Conservation (phyloP, 2,797 vertebrate species). For the Notoglanidium macrostoma region DNA sequence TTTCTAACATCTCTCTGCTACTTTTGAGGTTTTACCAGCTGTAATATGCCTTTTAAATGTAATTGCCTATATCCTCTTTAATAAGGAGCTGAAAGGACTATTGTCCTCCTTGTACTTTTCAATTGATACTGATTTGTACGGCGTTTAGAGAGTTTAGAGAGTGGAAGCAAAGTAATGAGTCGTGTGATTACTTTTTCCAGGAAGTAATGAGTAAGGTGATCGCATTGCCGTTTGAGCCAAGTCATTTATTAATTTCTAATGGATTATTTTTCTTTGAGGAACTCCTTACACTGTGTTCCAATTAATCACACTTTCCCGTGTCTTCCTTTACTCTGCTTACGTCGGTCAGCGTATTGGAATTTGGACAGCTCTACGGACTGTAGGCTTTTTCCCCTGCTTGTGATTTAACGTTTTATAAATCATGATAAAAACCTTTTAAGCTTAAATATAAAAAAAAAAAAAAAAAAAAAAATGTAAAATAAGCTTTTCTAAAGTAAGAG, state of each 20-base stretch:
- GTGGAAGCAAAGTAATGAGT: slow-evolving; percentile 40
- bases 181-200: slow-evolving; percentile 43
- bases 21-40: slow-evolving; percentile 1
- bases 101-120: slow-evolving; percentile 29
- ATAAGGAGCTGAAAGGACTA: slow-evolving; percentile 26
- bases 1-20: background rate
- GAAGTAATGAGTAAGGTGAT: slow-evolving; percentile 39
- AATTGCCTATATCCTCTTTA: slow-evolving; percentile 29
- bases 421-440: background rate
- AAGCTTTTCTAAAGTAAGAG: background rate
- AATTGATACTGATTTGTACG: slow-evolving; percentile 25
- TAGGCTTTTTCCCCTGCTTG: background rate
- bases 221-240: background rate
- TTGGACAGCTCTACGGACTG: too few relatives aligned
- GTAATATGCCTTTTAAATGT: slow-evolving; percentile 15
- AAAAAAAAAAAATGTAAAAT: background rate
- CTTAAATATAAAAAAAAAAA: background rate
- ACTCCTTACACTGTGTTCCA: background rate
- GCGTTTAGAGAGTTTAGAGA: slow-evolving; percentile 21
- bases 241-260: slow-evolving; percentile 42
- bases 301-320: slow-evolving; percentile 9
- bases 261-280: slow-evolving; percentile 25
- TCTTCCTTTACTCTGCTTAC: background rate
- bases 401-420: background rate
- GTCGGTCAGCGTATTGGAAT: background rate